These are phyloP conservation scores for Buathra laborator DNA, from an alignment of 2,888 invertebrate species.

Conservation along the genomic window DNA sequence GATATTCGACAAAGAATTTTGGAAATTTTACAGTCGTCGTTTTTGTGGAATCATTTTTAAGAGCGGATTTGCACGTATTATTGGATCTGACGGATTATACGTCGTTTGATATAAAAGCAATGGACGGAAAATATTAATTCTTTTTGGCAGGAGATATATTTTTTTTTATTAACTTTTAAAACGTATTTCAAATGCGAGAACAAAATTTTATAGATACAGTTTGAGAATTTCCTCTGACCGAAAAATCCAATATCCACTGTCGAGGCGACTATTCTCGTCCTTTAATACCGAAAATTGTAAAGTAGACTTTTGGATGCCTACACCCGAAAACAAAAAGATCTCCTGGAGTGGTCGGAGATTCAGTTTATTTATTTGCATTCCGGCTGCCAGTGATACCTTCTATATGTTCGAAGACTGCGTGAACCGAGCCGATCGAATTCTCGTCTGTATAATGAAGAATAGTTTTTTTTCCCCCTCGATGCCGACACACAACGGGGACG, in stretches of 20 bases:
- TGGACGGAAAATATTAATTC: background rate
- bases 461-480: background rate
- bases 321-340: constrained; percentile 6
- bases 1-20: background rate
- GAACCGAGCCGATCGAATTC: constrained; percentile 6
- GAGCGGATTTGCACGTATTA: background rate
- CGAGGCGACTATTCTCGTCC: background rate
- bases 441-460: background rate
- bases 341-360: background rate
- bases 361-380: constrained; percentile 34
- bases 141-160: background rate
- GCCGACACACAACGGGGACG: background rate
- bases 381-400: background rate
- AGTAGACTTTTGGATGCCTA: background rate
- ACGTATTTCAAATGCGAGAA: background rate
- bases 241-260: constrained; percentile 1
- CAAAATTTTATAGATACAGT: background rate
- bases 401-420: background rate
- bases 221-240: background rate
- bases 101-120: background rate
- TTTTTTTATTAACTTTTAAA: background rate
- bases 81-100: background rate
- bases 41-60: background rate
- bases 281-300: constrained; percentile 10
- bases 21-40: background rate